Base-by-base conservation (phyloP, 2,888 invertebrate genomes). In the Amiota communis region DNA sequence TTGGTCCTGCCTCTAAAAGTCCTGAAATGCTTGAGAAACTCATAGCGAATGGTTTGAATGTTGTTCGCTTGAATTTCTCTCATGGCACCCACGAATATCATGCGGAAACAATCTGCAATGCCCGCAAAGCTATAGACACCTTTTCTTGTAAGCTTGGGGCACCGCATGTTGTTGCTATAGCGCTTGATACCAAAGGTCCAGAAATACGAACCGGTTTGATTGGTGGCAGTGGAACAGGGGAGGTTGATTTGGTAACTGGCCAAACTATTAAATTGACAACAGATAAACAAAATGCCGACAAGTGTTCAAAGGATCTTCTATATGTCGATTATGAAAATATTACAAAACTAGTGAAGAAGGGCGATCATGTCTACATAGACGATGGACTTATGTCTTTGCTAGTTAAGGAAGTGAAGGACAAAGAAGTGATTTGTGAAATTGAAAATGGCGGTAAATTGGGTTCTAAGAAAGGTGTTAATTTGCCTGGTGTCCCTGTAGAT, bases 111-210 rank as follows among this genome's bases (percentile, higher is more conserved):
- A 97, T 98, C 83, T 91, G 92, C 76, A 97, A 97, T 90, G 94
- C 98, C 64, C 93, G 98, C 10, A 91, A 92, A 78, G 98, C 98
- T 0, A 95, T 94, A 79, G 93, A 92, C 81, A 94, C 93, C 87
- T 94, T 95, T 87, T 93, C 94, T 75, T 91, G 92, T 36, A 93
- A 93, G 81, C 88, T 93, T 6, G 95, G 94, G 23, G 92, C 93
- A 78, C 92, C 91, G 8, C 93, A 93, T 88, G 95, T 97, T 0
- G 92, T 98, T 61, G 99, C 98, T 48, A 96, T 99, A 86, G 99
- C 99, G 36, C 91, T 99, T 75, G 98, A 99, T 86, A 99, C 99
- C 2, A 99, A 98, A 89, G 99, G 98, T 1, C 98, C 98, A 0
- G 99, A 99, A 91, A 99, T 99, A 87, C 94, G 99, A 85, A 99